phyloP scores from a whole-genome alignment of 2,113 vertebrate species.

The Indicator maculatus region DNA sequence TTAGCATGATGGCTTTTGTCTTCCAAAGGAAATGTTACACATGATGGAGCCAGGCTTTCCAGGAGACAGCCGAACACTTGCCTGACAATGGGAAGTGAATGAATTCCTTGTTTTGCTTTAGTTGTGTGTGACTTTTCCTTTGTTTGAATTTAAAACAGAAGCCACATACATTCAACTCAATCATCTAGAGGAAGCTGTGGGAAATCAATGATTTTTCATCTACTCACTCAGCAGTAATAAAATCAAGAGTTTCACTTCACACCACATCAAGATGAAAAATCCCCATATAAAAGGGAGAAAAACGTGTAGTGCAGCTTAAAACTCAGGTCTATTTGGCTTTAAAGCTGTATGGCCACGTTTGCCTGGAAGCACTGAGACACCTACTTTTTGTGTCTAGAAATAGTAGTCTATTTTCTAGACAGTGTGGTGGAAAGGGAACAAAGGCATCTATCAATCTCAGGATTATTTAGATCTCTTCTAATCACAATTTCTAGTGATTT shows the following conservation, averaged over 20 bases:
- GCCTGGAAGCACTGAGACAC: neutral
- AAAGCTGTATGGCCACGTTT: neutral
- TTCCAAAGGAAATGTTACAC: neutral
- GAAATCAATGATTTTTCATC: neutral
- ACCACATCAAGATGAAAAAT: neutral
- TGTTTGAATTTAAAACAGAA: neutral
- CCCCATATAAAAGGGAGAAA: neutral
- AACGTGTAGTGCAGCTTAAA: neutral
- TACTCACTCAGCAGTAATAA: neutral
- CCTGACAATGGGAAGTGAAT: neutral
- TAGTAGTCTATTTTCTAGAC: neutral
- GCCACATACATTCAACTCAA: neutral
- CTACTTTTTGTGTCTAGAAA: neutral
- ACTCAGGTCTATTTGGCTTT: neutral
- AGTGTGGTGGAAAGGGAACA: neutral
- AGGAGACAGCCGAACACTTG: neutral
- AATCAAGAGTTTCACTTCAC: neutral
- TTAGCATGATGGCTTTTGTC: neutral
- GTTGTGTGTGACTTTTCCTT: neutral
- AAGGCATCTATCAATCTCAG: neutral
- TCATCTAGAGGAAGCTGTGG: neutral
- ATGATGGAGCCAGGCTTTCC: neutral
- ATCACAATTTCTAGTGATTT: neutral
- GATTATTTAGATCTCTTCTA: neutral
- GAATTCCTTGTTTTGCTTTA: neutral